Conservation (phyloP, 2,797 vertebrate species). For the Phrynocephalus forsythii region DNA sequence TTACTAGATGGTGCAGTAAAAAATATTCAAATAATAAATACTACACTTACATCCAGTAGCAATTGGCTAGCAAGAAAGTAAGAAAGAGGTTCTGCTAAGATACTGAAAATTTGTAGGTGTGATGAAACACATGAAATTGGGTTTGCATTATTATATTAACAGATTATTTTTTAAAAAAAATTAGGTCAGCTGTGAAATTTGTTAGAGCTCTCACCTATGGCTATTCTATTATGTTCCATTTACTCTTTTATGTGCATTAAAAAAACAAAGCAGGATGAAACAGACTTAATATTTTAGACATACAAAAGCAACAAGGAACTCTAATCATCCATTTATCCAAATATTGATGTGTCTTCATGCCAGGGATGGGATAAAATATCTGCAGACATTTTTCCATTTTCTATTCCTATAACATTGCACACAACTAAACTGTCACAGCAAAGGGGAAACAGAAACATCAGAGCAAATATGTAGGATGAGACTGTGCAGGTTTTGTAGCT, state of each 20-base stretch:
- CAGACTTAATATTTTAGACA: neutral
- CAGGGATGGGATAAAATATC: neutral
- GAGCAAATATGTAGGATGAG: neutral
- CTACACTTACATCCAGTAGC: too few species aligned
- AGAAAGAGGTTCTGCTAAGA: too few species aligned
- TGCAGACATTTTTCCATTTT: neutral
- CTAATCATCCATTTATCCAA: neutral
- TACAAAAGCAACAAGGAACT: neutral
- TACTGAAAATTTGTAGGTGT: neutral
- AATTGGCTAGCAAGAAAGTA: too few species aligned
- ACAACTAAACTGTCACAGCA: neutral
- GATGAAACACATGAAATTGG: neutral
- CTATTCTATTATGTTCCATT: neutral
- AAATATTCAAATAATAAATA: too few species aligned
- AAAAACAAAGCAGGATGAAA: neutral
- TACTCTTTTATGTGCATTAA: neutral
- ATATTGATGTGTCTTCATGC: neutral
- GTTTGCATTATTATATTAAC: neutral
- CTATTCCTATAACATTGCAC: neutral
- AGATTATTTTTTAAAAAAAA: neutral
- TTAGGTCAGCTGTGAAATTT: neutral
- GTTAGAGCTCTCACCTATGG: neutral
- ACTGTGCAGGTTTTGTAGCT: neutral
- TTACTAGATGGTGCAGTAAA: too few species aligned
- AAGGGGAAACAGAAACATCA: neutral